Percentiles rank a stretch among this genome's conserved stretches.
phyloP scores from a whole-genome alignment of 1,140 invertebrate species.

The Hycleus phaleratus region DNA sequence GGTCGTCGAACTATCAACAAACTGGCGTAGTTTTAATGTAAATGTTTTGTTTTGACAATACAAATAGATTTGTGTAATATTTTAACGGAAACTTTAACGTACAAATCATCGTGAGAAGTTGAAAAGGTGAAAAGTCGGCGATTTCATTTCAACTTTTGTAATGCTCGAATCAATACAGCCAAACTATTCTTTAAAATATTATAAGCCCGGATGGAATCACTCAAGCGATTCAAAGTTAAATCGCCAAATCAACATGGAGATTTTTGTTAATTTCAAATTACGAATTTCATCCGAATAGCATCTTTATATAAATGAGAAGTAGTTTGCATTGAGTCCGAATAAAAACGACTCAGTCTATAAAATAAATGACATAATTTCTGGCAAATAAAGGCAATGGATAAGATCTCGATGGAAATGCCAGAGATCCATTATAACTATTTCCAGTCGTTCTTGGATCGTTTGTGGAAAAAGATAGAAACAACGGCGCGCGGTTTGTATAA shows the following conservation, averaged over 20 bases:
- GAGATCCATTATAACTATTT: slow-evolving; percentile 21
- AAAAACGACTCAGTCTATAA: slow-evolving; percentile 8
- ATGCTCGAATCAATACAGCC: too few species aligned
- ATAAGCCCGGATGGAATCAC: too few species aligned
- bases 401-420: slow-evolving; percentile 8
- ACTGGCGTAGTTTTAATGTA: slow-evolving; percentile 10
- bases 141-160: too few species aligned
- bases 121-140: slow-evolving; percentile 18
- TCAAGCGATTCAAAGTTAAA: too few species aligned
- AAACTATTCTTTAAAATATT: too few species aligned
- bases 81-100: slow-evolving; percentile 22
- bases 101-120: slow-evolving; percentile 29
- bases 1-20: neutral
- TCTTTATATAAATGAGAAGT: too few species aligned
- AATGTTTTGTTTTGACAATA: slow-evolving; percentile 5
- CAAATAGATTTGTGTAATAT: slow-evolving; percentile 22
- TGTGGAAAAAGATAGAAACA: slow-evolving; percentile 12
- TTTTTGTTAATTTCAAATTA: too few species aligned
- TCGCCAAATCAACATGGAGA: too few species aligned
- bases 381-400: slow-evolving; percentile 15
- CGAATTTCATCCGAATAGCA: too few species aligned
- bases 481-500: slow-evolving; percentile 1
- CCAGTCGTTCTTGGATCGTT: slow-evolving; percentile 18
- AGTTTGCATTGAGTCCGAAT: too few species aligned
- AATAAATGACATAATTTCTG: slow-evolving; percentile 17